Base-by-base conservation (phyloP, 2,888 invertebrate genomes). In the Temnothorax unifasciatus region DNA sequence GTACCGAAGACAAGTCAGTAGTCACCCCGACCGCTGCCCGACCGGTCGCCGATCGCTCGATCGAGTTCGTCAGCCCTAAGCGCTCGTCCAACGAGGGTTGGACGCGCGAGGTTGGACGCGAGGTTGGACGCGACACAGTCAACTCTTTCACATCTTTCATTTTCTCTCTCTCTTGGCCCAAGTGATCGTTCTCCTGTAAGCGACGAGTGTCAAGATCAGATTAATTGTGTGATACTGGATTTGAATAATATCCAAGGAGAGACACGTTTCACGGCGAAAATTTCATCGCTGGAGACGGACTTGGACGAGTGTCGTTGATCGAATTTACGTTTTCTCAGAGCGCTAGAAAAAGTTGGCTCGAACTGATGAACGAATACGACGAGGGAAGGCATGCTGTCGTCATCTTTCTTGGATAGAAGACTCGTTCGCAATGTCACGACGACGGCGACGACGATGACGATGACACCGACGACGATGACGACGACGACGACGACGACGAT, bases 1-100 rank as follows among this genome's bases (percentile, higher is more conserved):
- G 9, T 44, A 91, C 91, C 92, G 91, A 92, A 92, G 91, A 92
- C 90, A 91, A 91, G 91, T 90, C 94, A 95, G 94, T 95, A 79
- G 71, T 89, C 87, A 87, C 83, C 86, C 88, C 82, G 44, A 44
- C 15, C 15, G 59, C 82, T 73, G 88, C 76, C 52, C 84, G 92
- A 92, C 88, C 13, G 21, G 15, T 13, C 66, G 57, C 25, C 25
- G 57, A 57, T 57, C 85, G 68, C 86, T 79, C 87, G 52, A 71
- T 13, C 64, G n/a, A 38, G 68, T 38, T 52, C 41, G 50, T 50
- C 64, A 44, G 6, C 38, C 4, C 21, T 59, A 71, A 34, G n/a
- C 59, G 59, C 21, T 25, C 15, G 15, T 21, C 34, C 34, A 34
- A 69, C 29, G 69, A 59, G 71, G 21, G 25, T 52, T 44, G 52